Conservation (phyloP, 1,140 invertebrate genomes). For the Leptinotarsa lineolata region DNA sequence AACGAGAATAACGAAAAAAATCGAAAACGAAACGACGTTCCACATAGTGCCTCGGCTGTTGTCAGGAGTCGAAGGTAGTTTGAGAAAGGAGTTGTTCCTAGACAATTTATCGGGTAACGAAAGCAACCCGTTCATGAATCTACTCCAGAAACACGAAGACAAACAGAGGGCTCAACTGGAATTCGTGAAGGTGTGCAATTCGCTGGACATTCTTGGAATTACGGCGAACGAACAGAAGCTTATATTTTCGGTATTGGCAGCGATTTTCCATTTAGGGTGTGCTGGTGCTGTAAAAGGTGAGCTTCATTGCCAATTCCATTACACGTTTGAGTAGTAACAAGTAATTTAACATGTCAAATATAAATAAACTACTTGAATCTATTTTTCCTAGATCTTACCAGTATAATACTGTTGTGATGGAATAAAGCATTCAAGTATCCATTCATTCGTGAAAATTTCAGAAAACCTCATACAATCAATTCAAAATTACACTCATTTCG, state of each 20-base stretch:
- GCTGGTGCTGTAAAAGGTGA: slow-evolving; percentile 75
- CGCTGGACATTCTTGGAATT: slow-evolving; percentile 75
- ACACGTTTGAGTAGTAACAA: too few relatives aligned
- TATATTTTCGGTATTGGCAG: slow-evolving; percentile 85
- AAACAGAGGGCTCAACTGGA: slow-evolving; percentile 75
- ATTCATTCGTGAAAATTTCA: too few relatives aligned
- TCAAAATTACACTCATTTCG: too few relatives aligned
- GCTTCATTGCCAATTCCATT: slow-evolving; percentile 7
- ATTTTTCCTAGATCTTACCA: too few relatives aligned
- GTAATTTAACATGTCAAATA: too few relatives aligned
- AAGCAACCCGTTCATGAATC: slow-evolving; percentile 78
- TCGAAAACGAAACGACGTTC: slow-evolving; percentile 76
- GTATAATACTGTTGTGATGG: too few relatives aligned
- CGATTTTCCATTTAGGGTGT: slow-evolving; percentile 89
- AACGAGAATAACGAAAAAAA: slow-evolving; percentile 70
- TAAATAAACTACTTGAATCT: too few relatives aligned
- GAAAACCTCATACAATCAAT: too few relatives aligned
- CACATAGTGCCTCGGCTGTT: slow-evolving; percentile 83
- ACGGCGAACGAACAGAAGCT: slow-evolving; percentile 78
- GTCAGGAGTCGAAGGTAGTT: slow-evolving; percentile 76
- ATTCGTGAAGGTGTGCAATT: slow-evolving; percentile 76
- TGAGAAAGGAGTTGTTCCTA: slow-evolving; percentile 80
- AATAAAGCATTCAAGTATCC: too few relatives aligned
- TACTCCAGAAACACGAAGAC: slow-evolving; percentile 80
- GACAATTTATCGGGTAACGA: slow-evolving; percentile 75